Percentiles rank a stretch among this genome's conserved stretches.
These are phyloP conservation scores for Galerucella nymphaeae DNA, from an alignment of 2,888 invertebrate species.

Conservation along the genomic window DNA sequence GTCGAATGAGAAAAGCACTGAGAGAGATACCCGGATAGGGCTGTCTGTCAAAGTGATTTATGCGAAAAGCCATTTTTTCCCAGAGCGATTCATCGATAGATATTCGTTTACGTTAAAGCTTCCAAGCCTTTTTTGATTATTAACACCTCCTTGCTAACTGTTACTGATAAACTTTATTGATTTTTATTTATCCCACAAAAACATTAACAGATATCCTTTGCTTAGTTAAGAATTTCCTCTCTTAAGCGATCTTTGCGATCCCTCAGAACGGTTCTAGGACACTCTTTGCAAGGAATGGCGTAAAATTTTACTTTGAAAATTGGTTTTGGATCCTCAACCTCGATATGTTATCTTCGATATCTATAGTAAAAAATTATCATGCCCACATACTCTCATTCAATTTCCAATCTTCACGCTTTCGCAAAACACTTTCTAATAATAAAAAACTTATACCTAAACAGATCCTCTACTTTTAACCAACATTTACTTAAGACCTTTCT, in stretches of 20 bases:
- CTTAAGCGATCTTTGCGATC: no score
- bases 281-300: no score
- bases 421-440: background rate
- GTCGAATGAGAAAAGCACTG: conserved; percentile 53
- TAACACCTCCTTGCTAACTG: background rate
- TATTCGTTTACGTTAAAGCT: conserved; percentile 46
- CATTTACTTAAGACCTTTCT: conserved; percentile 7
- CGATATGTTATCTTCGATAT: background rate
- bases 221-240: no score
- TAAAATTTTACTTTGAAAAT: no score
- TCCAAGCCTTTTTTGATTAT: conserved; percentile 25
- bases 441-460: background rate
- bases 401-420: background rate
- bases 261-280: no score
- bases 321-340: no score
- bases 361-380: background rate
- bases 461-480: background rate
- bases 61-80: conserved; percentile 59
- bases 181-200: no score
- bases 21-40: conserved; percentile 56
- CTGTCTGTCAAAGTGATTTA: conserved; percentile 64
- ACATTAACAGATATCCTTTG: no score
- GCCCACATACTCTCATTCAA: background rate
- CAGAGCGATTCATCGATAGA: conserved; percentile 49
- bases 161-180: no score